These are phyloP conservation scores for Harpagoxenus sublaevis DNA, from an alignment of 2,888 invertebrate genomes.

Conservation along the genomic window DNA sequence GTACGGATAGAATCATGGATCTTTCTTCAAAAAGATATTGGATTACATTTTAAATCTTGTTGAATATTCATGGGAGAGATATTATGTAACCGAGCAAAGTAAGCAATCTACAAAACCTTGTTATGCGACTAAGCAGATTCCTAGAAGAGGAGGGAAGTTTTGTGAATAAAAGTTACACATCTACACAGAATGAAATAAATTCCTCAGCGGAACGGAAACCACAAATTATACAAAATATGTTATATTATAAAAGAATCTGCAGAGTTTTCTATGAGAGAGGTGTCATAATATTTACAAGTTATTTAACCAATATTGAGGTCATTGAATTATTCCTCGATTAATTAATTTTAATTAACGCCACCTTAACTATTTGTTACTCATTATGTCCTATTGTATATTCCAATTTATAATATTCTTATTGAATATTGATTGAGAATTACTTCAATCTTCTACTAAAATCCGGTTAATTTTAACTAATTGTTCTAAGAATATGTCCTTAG, in stretches of 20 bases:
- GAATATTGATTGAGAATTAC: background rate
- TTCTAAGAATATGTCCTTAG: background rate
- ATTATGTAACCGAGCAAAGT: background rate
- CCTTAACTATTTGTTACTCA: background rate
- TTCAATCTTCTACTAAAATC: background rate
- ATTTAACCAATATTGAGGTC: background rate
- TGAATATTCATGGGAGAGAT: background rate
- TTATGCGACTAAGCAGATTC: background rate
- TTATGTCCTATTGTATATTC: background rate
- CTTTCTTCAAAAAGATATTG: background rate
- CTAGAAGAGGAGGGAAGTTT: background rate
- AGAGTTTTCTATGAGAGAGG: background rate
- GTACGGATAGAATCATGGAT: background rate
- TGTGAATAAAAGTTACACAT: constrained; percentile 18
- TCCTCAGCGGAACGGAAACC: background rate
- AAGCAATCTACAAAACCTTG: constrained; percentile 1
- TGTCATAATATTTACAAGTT: constrained; percentile 2
- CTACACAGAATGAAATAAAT: background rate
- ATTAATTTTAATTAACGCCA: background rate
- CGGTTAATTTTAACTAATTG: background rate
- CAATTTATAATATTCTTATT: background rate
- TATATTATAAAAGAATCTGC: background rate
- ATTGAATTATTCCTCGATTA: background rate
- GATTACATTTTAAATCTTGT: background rate
- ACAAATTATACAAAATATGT: background rate